Evolutionary conservation across 1,140 invertebrate species (phyloP), one percentile per base, ranked within the genome.

Genomic region (Phthorimaea operculella): DNA sequence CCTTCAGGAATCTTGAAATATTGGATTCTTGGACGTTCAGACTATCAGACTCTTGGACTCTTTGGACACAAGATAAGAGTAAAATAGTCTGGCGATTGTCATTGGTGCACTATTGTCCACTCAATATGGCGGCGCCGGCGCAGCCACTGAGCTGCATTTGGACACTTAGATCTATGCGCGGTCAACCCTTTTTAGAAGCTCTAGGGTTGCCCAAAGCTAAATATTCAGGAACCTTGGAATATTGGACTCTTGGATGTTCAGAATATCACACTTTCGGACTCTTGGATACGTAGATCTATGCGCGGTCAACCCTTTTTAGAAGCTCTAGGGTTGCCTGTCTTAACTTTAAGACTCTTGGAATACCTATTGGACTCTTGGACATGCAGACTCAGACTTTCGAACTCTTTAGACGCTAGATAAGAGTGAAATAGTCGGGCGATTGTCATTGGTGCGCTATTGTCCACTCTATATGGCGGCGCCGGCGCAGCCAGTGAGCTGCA

Each of bases 371-470:
- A n/a, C n/a, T n/a, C n/a, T n/a, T n/a, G n/a, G n/a, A n/a, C n/a
- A n/a, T n/a, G n/a, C n/a, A n/a, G n/a, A n/a, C n/a, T n/a, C n/a
- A n/a, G n/a, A n/a, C n/a, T n/a, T n/a, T n/a, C n/a, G n/a, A n/a
- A n/a, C n/a, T n/a, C n/a, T n/a, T n/a, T n/a, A n/a, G 21, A 28
- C 21, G 6, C 21, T 28, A 28, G 6, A 28, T 28, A 6, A 28
- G 21, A 28, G 21, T 28, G 62, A 70, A 69, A 57, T 70, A 73
- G 54, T 51, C 67, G 70, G 61, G 52, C 64, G 76, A 83, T 81
- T 83, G 80, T 79, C 78, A 79, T 76, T 79, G 74, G 72, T 69
- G 73, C 72, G 16, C 78, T 83, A 83, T 83, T 83, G 80, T 83
- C 70, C 66, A 76, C 78, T 83, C 68, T 79, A 81, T 83, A 81